Evolutionary conservation across 2,888 invertebrate species (phyloP), one percentile per base, ranked within the genome.

Genomic region (Galerucella pusilla): DNA sequence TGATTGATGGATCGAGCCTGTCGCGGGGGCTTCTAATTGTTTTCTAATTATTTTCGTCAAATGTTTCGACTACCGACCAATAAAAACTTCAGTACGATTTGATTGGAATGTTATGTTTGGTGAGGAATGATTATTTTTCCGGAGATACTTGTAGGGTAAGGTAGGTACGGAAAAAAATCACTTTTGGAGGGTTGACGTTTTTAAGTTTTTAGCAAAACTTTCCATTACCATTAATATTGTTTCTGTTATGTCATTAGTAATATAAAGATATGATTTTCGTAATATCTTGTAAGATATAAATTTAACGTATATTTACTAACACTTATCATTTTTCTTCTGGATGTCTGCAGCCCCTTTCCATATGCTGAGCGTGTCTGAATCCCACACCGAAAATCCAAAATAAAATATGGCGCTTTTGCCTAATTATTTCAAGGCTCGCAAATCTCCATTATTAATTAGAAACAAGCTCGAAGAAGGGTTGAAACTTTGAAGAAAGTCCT

Each of bases 401-500:
- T 72, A 72, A 72, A 72, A 72, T 72, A 72, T 67, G 45, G 72
- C 72, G 66, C 66, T 72, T 72, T 72, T 64, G 72, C 75, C 81
- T 82, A 83, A 82, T 83, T 82, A 77, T 79, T 78, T 78, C 77
- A 71, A 74, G 75, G 79, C 77, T 73, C 79, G 77, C 79, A 79
- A 83, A 83, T 82, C 82, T 83, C 81, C 81, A 83, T 83, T 82
- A 82, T 83, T 83, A 83, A 83, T 83, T 83, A 83, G 80, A 77
- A 79, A 79, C 79, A 79, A 79, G 77, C 75, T 71, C 68, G 75
- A 57, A 75, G 75, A 81, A 82, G 81, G 81, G 81, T 80, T 81
- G 81, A 78, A 78, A 81, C 77, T 74, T 78, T 79, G 75, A 81
- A 79, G 80, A 80, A 81, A 80, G 79, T 79, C 80, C 80, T 81